A percentile compares a stretch with the other conserved stretches of the same genome.
phyloP scores from a whole-genome alignment of 2,888 invertebrate genomes.

The Phaedon cochleariae region DNA sequence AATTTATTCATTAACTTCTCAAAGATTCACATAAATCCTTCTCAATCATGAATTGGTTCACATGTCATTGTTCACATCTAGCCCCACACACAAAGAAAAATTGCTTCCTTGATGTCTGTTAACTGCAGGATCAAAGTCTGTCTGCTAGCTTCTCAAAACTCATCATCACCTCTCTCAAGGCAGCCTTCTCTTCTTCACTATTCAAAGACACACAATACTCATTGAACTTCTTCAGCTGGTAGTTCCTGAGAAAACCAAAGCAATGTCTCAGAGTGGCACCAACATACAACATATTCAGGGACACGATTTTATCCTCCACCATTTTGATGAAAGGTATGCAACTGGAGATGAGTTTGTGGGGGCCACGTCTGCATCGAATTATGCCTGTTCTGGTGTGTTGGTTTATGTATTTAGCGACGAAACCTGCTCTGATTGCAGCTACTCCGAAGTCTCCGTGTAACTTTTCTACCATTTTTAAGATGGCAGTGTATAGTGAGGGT shows the following conservation, averaged over 20 bases:
- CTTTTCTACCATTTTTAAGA: conserved; percentile 72
- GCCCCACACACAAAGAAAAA: background rate
- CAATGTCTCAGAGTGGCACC: conserved; percentile 84
- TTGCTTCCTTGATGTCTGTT: background rate
- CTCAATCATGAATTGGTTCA: no score
- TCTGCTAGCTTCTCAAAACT: conserved; percentile 46
- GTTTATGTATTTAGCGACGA: conserved; percentile 82
- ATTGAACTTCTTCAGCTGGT: conserved; percentile 74
- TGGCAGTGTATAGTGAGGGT: conserved; percentile 65
- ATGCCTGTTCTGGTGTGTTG: conserved; percentile 78
- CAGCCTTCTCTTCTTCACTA: conserved; percentile 70
- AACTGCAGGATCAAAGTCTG: conserved; percentile 2
- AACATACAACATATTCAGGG: conserved; percentile 73
- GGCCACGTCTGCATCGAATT: conserved; percentile 76
- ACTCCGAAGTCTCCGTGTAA: conserved; percentile 80
- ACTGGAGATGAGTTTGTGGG: conserved; percentile 76
- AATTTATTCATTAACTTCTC: no score
- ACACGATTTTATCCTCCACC: conserved; percentile 70
- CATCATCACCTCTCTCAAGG: conserved; percentile 63
- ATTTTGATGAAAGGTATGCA: conserved; percentile 74
- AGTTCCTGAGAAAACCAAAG: conserved; percentile 75
- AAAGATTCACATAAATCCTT: no score
- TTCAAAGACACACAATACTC: conserved; percentile 69
- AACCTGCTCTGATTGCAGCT: conserved; percentile 75
- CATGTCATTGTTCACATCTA: no score